These are phyloP conservation scores for Trematocara macrostoma DNA, from an alignment of 2,113 vertebrate genomes.

Conservation along the genomic window DNA sequence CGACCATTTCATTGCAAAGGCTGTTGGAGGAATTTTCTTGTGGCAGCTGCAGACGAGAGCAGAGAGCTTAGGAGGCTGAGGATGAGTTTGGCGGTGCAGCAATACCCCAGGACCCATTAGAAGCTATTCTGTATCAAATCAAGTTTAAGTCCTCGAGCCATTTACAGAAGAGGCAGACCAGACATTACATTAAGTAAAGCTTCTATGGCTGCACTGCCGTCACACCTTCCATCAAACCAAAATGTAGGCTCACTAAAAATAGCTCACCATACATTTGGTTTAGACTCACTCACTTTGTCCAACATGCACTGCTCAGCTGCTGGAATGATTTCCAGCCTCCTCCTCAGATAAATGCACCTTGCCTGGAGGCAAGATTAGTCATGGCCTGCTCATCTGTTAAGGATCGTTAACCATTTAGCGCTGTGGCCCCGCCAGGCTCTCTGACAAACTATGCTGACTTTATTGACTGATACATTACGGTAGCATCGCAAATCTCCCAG, in stretches of 20 bases:
- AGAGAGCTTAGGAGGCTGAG: neutral
- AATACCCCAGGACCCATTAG: slow-evolving; percentile 9
- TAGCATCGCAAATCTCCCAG: neutral
- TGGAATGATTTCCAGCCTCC: neutral
- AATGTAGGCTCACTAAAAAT: neutral
- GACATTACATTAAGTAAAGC: slow-evolving; percentile 18
- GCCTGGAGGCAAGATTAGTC: slow-evolving; percentile 35
- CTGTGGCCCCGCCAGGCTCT: neutral
- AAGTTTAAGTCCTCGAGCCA: slow-evolving; percentile 13
- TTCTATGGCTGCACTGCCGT: neutral
- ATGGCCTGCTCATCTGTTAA: slow-evolving; percentile 23
- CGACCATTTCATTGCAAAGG: neutral
- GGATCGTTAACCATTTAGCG: slow-evolving; percentile 43
- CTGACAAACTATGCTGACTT: slow-evolving; percentile 20
- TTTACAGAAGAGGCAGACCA: neutral
- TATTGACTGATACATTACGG: neutral
- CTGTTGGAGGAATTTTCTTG: neutral
- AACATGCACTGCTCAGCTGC: neutral
- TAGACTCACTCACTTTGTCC: neutral
- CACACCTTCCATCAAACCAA: neutral
- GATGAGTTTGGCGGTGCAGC: slow-evolving; percentile 16
- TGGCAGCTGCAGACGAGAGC: neutral
- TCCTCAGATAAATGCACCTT: slow-evolving; percentile 14
- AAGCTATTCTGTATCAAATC: slow-evolving; percentile 28
- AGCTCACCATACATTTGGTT: neutral